Conservation (phyloP, 1,140 invertebrate species). For the Nasonia giraulti region DNA sequence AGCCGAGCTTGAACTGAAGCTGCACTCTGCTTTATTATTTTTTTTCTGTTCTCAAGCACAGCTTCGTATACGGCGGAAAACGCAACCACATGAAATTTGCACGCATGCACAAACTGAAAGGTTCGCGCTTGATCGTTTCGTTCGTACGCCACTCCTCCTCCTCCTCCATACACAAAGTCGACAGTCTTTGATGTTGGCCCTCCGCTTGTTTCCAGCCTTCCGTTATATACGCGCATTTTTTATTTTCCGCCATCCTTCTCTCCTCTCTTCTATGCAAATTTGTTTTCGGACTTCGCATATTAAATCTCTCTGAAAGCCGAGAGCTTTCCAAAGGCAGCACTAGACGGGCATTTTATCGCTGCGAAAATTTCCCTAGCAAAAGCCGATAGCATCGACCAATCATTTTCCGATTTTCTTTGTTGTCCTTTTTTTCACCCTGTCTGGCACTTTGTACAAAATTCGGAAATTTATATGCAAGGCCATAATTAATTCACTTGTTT, state of each 20-base stretch:
- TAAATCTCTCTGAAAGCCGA: slow-evolving; percentile 25
- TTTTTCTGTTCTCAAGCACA: neutral
- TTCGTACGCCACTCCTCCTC: neutral
- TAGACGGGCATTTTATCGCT: no score
- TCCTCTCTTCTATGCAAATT: neutral
- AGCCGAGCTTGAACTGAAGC: neutral
- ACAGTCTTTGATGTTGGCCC: neutral
- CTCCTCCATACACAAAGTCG: neutral
- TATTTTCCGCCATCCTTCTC: neutral
- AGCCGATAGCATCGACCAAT: slow-evolving; percentile 16
- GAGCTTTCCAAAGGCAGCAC: neutral
- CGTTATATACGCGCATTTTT: neutral
- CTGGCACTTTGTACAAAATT: neutral
- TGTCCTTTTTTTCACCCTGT: neutral
- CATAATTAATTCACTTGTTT: no score
- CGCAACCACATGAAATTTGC: neutral
- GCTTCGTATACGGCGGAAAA: neutral
- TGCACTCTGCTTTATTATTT: neutral
- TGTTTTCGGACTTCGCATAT: slow-evolving; percentile 26
- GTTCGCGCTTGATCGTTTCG: neutral
- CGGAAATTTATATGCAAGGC: neutral
- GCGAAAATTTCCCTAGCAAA: neutral
- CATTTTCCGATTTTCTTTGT: neutral
- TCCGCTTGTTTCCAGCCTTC: neutral
- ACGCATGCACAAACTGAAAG: neutral